phyloP scores from a whole-genome alignment of 2,113 vertebrate species.

The Neopipo cinnamomea region DNA sequence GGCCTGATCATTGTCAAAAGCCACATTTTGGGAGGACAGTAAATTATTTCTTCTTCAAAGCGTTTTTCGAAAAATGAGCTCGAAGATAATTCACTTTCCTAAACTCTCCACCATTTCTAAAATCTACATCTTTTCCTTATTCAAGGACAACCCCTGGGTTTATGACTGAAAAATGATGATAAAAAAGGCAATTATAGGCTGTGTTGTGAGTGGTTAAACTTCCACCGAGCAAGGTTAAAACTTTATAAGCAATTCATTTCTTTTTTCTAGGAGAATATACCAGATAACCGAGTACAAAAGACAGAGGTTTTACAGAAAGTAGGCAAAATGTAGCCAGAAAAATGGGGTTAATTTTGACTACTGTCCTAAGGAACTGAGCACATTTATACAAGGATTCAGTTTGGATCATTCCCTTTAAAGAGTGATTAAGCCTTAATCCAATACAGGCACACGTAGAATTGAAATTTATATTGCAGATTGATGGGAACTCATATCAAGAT shows the following conservation, averaged over 20 bases:
- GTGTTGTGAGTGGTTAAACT: not conserved
- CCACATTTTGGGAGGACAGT: not conserved
- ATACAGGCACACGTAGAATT: not conserved
- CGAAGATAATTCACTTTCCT: not conserved
- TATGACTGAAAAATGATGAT: not conserved
- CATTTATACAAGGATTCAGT: not conserved
- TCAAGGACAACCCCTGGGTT: not conserved
- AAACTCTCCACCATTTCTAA: not conserved
- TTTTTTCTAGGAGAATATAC: not conserved
- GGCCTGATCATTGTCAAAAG: not conserved
- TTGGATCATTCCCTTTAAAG: not conserved
- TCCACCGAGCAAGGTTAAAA: not conserved
- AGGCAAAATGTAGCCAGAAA: not conserved
- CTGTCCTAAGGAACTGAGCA: not conserved
- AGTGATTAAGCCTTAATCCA: not conserved
- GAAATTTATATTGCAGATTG: not conserved
- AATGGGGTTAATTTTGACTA: not conserved
- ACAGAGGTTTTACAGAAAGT: not conserved
- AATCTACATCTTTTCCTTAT: conserved; percentile 1
- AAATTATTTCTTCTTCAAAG: not conserved
- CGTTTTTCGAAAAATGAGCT: not conserved
- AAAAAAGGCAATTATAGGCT: not conserved
- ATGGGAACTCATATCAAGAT: not conserved
- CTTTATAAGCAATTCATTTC: not conserved
- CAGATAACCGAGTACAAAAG: not conserved